Conservation (phyloP, 64 coral and sea anemone genomes). For the Astreopora myriophthalma region DNA sequence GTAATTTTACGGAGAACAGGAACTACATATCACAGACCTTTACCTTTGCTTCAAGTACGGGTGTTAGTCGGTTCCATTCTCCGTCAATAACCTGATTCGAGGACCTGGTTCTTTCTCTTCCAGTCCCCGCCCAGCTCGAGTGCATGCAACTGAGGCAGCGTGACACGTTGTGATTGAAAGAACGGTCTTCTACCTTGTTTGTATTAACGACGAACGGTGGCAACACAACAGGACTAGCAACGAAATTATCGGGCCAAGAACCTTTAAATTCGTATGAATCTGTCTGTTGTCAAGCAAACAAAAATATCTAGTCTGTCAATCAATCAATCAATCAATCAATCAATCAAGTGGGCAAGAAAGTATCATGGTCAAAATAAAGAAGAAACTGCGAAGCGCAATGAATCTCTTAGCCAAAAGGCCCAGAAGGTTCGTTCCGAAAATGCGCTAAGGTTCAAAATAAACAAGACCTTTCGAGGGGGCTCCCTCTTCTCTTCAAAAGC, state of each 20-base stretch:
- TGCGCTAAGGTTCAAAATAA: too few species aligned
- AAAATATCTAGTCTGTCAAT: background rate
- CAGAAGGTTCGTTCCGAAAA: too few species aligned
- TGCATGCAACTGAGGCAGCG: constrained; percentile 87
- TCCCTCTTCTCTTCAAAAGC: too few species aligned
- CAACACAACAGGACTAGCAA: constrained; percentile 59
- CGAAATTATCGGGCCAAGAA: constrained; percentile 95
- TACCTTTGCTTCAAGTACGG: constrained; percentile 28
- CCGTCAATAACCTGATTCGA: constrained; percentile 49
- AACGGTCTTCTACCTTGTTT: background rate
- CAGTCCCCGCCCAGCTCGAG: constrained; percentile 59
- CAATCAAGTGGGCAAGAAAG: background rate
- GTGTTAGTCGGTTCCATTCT: constrained; percentile 26
- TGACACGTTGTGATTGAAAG: constrained; percentile 61
- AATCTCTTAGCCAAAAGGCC: too few species aligned
- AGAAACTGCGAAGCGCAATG: background rate
- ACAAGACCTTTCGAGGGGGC: too few species aligned
- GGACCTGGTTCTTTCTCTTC: constrained; percentile 76
- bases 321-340: background rate
- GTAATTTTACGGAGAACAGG: background rate
- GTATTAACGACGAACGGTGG: background rate
- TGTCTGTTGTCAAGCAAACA: constrained; percentile 57
- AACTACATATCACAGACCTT: background rate
- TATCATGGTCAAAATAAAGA: too few species aligned
- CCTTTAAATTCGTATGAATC: constrained; percentile 81